Percentiles rank a stretch among this genome's conserved stretches.
These are phyloP conservation scores for Callitettix versicolor DNA, from an alignment of 1,140 invertebrate genomes.

Conservation along the genomic window DNA sequence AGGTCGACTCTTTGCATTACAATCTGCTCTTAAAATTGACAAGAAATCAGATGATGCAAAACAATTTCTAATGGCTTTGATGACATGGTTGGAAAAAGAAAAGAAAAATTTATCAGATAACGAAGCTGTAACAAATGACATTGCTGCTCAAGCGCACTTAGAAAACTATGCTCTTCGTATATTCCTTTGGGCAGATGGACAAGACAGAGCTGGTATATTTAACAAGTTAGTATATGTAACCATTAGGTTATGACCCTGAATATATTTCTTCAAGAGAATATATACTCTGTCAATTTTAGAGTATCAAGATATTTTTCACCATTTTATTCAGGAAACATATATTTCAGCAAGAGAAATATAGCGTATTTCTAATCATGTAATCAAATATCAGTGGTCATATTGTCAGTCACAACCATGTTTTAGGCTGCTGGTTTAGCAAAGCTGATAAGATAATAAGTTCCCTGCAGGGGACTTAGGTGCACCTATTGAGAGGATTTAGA, in stretches of 20 bases:
- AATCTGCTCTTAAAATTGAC: conserved; percentile 48
- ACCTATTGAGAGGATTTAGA: too few species aligned
- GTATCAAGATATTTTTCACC: too few species aligned
- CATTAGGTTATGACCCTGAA: too few species aligned
- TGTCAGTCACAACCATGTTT: too few species aligned
- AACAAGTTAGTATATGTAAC: conserved; percentile 58
- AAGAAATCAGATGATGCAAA: conserved; percentile 40
- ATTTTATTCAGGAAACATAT: too few species aligned
- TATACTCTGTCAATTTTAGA: conserved; percentile 11
- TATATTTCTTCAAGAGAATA: conserved; percentile 10
- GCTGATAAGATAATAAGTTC: too few species aligned
- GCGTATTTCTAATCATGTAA: too few species aligned
- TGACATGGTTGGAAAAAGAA: conserved; percentile 84
- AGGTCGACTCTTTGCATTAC: conserved; percentile 51
- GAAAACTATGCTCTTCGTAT: conserved; percentile 93
- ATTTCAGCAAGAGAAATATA: too few species aligned
- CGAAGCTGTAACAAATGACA: conserved; percentile 79
- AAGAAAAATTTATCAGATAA: conserved; percentile 61
- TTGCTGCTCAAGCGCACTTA: conserved; percentile 89
- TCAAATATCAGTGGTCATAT: too few species aligned
- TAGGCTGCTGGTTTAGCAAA: too few species aligned
- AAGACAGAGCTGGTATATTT: conserved; percentile 77
- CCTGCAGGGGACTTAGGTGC: too few species aligned
- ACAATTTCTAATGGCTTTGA: conserved; percentile 47
- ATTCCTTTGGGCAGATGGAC: conserved; percentile 86